Evolutionary conservation across 1,140 invertebrate genomes (phyloP), one percentile per base, ranked within the genome.

Genomic region (Patella vulgata): DNA sequence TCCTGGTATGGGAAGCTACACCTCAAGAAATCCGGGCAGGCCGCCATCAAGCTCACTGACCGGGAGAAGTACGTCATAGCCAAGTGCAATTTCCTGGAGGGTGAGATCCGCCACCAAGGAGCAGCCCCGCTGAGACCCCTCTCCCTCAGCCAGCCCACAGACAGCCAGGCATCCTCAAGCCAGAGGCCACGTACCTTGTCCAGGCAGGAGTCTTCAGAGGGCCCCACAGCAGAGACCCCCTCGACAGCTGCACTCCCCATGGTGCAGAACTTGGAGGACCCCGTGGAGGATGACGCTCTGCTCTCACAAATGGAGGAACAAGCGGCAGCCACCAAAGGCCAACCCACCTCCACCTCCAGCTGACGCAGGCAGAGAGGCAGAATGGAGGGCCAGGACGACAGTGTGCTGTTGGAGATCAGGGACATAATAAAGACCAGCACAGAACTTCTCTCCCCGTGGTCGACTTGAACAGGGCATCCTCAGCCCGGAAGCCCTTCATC

Each of bases 1-100:
- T 19, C 50, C 17, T 52, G 54, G 54, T 57, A 57, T 57, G 54
- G 17, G n/a, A 57, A 57, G 42, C 54, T 57, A 17, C 39, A 57
- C 54, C 42, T 23, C 36, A 40, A 40, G n/a, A 40, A 40, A 40
- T 40, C 39, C 39, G 39, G 39, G 39, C 39, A 40, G 39, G 39
- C 39, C 39, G 39, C 39, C 39, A n/a, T 40, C 39, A 40, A 40
- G 39, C 39, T 40, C 39, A 40, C 39, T 40, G n/a, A 40, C 39
- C 39, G n/a, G 39, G 39, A 40, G 39, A 40, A 40, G 39, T 40
- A 40, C 39, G 39, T 40, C n/a, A 11, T 40, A n/a, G 11, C 39
- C 11, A 11, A 11, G 39, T 11, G 39, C 11, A 40, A n/a, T 11
- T 11, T 11, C 39, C 39, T n/a, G n/a, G 39, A 11, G 11, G 39